Percentiles rank a stretch among this genome's conserved stretches.
Evolutionary conservation across 2,113 vertebrate species (phyloP).

Genomic region (Notarius lentiginosus): DNA sequence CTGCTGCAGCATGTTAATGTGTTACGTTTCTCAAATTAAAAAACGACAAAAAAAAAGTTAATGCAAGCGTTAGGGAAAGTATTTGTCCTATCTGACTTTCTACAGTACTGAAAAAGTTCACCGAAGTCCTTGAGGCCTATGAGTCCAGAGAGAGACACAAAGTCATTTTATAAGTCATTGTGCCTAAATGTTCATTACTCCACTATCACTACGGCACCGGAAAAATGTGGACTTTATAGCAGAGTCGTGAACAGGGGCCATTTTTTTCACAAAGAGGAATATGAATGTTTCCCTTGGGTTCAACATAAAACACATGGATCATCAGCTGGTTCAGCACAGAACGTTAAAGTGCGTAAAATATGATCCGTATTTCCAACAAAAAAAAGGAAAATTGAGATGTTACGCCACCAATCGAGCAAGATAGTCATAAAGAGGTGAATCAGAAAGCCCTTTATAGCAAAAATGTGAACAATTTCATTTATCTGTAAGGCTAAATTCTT

Average conservation of each 20-base stretch:
- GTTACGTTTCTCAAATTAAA: neutral
- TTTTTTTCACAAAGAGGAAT: neutral
- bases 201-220: neutral
- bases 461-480: neutral
- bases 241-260: neutral
- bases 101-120: neutral
- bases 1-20: constrained; percentile 3
- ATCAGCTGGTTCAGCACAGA: neutral
- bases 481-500: neutral
- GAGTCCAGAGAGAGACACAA: neutral
- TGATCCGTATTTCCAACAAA: neutral
- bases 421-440: neutral
- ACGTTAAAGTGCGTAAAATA: neutral
- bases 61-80: neutral
- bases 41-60: neutral
- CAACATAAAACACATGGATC: neutral
- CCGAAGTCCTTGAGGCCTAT: neutral
- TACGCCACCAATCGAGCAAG: neutral
- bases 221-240: neutral
- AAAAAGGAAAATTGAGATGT: too few species aligned
- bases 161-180: neutral
- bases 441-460: neutral
- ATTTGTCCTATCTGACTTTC: neutral
- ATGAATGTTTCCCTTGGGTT: constrained; percentile 3
- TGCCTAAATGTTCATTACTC: neutral